Base-by-base conservation (phyloP, 2,113 vertebrate genomes). In the Dipodomys merriami region DNA sequence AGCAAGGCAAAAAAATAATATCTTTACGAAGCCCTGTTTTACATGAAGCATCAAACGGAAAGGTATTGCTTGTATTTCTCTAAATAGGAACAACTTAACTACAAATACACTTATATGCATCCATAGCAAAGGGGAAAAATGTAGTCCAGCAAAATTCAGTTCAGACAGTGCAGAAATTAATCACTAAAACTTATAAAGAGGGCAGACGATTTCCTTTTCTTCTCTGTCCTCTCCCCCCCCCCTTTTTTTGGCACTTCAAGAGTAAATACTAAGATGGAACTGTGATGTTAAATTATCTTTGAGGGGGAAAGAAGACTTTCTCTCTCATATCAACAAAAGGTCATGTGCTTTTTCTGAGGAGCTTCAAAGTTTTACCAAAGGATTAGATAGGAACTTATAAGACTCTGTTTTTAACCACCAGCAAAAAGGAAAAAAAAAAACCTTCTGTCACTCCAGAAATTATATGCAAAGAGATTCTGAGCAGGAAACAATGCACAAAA, bases 301-400 rank as follows among this genome's bases (percentile, higher is more conserved):
- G 20, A 20, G 29, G 39, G 3, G 13, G 6, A 30, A 92, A 96
- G 96, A 96, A 89, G 86, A 83, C 71, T 67, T 91, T 29, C 83
- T 92, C 83, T 83, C 84, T 97, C 92, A 90, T 94, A 98, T 97
- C 97, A 97, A 98, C 97, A 97, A 98, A 98, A 97, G 97, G 96
- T 98, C 97, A 97, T 98, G 97, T 97, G 98, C 96, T 98, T 96
- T 39, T 86, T 81, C 95, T 83, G 79, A 97, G 97, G 94, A 95
- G 97, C 96, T 97, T 96, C 97, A 97, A 98, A 98, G 95, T 98
- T 98, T 97, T 97, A 97, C 89, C 87, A 96, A 95, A 97, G 95
- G 94, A 92, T 7, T 95, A 97, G 85, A 97, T 6, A 94, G 93
- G 78, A 96, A 98, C 97, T 97, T 95, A 95, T 35, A 97, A 57